A percentile compares a stretch with the other conserved stretches of the same genome.
These are phyloP conservation scores for Drosophila flavopinicola DNA, from an alignment of 2,888 invertebrate species.

Conservation along the genomic window DNA sequence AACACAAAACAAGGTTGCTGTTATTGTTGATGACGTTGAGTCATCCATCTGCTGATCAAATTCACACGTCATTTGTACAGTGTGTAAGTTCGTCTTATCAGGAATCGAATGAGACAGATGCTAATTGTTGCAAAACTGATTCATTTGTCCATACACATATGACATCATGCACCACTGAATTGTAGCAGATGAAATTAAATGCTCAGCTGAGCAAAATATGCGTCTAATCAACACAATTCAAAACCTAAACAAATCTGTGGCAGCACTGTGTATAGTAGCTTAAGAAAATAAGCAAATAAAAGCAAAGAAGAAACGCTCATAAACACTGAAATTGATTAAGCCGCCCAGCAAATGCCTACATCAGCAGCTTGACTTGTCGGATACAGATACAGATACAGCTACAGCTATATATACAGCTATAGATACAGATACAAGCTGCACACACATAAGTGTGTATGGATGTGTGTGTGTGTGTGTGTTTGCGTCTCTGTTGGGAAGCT, in stretches of 20 bases:
- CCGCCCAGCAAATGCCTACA: conserved; percentile 16
- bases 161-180: conserved; percentile 21
- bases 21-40: conserved; percentile 24
- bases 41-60: conserved; percentile 31
- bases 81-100: conserved; percentile 8
- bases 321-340: conserved; percentile 39
- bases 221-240: background rate
- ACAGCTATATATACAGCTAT: conserved; percentile 18
- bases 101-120: background rate
- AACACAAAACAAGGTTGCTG: conserved; percentile 6
- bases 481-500: conserved; percentile 50
- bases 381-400: conserved; percentile 11
- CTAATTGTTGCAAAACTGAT: conserved; percentile 3
- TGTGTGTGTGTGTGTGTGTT: too few relatives aligned
- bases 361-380: conserved; percentile 17
- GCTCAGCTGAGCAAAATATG: background rate
- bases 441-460: background rate
- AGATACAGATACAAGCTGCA: conserved; percentile 4
- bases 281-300: conserved; percentile 28
- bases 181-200: conserved; percentile 2
- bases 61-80: conserved; percentile 6
- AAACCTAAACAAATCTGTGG: conserved; percentile 7
- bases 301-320: conserved; percentile 17
- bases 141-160: conserved; percentile 14
- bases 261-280: conserved; percentile 2